Evolutionary conservation across 2,797 vertebrate genomes (phyloP), one percentile per base, ranked within the genome.

Genomic region (Tamandua tetradactyla): DNA sequence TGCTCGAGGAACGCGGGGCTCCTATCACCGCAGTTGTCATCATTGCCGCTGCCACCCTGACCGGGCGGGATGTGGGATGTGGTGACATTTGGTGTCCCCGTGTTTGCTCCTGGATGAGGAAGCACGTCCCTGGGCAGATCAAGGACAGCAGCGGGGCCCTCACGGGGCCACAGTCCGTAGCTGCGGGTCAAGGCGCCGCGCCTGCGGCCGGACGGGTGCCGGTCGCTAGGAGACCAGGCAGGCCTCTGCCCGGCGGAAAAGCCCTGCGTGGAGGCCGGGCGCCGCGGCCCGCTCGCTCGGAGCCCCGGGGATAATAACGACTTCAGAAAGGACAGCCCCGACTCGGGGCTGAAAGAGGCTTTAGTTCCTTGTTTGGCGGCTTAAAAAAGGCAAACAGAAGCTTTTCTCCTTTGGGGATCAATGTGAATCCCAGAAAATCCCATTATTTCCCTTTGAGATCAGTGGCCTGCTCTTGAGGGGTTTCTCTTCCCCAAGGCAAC

Each of bases 371-470:
- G 98, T 98, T 98, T 97, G 97, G 97, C 82, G 95, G 97, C 97
- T 98, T 98, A 97, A 97, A 98, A 98, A 98, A 98, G 97, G 97
- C 98, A 98, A 98, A 97, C 97, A 97, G 97, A 97, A 96, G 97
- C 97, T 98, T 98, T 98, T 98, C 98, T 98, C 98, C 96, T 98
- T 97, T 98, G 97, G 98, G 98, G 99, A 98, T 99, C 99, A 99
- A 97, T 98, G 98, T 99, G 99, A 99, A 98, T 99, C 98, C 98
- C 98, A 98, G 98, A 99, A 99, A 99, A 99, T 99, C 99, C 98
- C 98, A 99, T 99, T 99, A 99, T 98, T 98, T 98, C 98, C 98
- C 98, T 98, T 99, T 99, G 97, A 98, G 97, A 97, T 96, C 97
- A 97, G 96, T 96, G 96, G 97, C 97, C 98, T 98, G 98, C 98